These are phyloP conservation scores for Subacronicta megacephala DNA, from an alignment of 2,888 invertebrate genomes.

Conservation along the genomic window DNA sequence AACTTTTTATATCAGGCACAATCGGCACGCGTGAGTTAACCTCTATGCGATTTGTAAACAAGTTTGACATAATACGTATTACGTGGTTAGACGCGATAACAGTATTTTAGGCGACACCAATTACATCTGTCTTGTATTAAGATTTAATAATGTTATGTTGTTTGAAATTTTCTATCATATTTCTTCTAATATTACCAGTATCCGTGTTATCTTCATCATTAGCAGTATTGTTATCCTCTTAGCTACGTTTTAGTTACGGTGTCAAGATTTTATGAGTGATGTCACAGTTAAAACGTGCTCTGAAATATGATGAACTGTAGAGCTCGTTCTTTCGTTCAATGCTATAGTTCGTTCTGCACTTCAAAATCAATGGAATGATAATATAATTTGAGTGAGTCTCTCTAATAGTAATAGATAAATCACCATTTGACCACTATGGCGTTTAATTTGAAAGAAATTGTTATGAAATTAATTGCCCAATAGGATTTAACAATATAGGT, in stretches of 20 bases:
- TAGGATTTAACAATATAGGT: too few species aligned
- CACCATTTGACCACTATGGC: too few species aligned
- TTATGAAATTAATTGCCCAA: too few species aligned
- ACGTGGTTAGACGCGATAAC: constrained; percentile 36
- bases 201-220: too few species aligned
- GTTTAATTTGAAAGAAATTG: too few species aligned
- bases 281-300: too few species aligned
- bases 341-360: background rate
- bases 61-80: constrained; percentile 44
- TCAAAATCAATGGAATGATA: background rate
- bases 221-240: too few species aligned
- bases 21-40: constrained; percentile 27
- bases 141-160: constrained; percentile 11
- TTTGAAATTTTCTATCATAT: constrained; percentile 6
- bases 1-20: constrained; percentile 29
- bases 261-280: background rate
- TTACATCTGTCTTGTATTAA: constrained; percentile 17
- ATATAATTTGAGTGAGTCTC: too few species aligned
- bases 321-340: background rate
- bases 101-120: constrained; percentile 39
- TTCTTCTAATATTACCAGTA: constrained; percentile 8
- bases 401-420: too few species aligned
- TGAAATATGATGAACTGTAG: background rate
- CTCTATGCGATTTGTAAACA: constrained; percentile 47
- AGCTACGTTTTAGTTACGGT: background rate